Percentiles rank a stretch among this genome's conserved stretches.
Evolutionary conservation across 2,113 vertebrate genomes (phyloP).

Genomic region (Sciurus niger): DNA sequence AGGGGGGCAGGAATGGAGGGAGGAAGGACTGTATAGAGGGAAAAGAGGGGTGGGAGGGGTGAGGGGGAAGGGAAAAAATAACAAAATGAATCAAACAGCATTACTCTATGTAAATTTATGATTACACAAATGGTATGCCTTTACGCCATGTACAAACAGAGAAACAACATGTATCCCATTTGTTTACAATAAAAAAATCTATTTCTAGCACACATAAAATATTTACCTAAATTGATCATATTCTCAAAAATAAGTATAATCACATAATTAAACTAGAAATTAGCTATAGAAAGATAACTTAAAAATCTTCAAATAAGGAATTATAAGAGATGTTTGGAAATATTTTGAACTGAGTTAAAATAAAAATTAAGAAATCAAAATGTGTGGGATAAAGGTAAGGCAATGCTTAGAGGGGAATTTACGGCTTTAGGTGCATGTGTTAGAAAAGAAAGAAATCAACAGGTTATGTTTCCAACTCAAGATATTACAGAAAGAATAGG

Average conservation of each 20-base stretch:
- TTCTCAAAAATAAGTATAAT: background rate
- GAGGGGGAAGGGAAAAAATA: too few relatives aligned
- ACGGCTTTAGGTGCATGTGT: background rate
- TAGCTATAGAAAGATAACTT: background rate
- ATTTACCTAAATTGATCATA: background rate
- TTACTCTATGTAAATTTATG: too few relatives aligned
- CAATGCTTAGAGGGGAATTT: background rate
- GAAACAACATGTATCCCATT: too few relatives aligned
- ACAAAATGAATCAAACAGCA: too few relatives aligned
- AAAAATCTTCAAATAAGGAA: background rate
- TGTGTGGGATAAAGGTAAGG: background rate
- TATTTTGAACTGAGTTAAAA: constrained; percentile 34
- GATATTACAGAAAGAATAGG: background rate
- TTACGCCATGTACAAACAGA: too few relatives aligned
- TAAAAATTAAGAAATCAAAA: background rate
- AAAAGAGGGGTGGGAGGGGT: too few relatives aligned
- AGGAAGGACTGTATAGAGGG: too few relatives aligned
- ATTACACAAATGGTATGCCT: too few relatives aligned
- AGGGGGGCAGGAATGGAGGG: too few relatives aligned
- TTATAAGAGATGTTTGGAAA: constrained; percentile 1
- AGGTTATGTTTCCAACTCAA: background rate
- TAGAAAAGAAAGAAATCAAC: background rate
- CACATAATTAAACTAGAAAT: constrained; percentile 32
- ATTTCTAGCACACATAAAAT: background rate
- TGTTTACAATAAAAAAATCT: too few relatives aligned